Base-by-base conservation (phyloP, 2,797 vertebrate species). In the Myotis vivesi region DNA sequence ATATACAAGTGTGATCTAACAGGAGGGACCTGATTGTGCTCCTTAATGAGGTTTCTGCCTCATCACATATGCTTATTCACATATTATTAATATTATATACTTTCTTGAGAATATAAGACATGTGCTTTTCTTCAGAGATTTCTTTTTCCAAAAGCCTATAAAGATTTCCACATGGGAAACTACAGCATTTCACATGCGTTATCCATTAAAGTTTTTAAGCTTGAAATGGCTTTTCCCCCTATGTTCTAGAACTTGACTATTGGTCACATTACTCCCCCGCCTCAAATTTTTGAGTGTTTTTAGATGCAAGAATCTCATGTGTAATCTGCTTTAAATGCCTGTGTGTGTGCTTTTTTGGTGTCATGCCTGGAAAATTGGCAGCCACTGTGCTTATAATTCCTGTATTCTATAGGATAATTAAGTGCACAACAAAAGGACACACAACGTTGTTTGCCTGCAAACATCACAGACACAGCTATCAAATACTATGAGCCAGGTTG, bases 391-490 rank as follows among this genome's bases (percentile, higher is more conserved):
- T 96, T 97, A 92, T 94, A 30, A 85, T 95, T 96, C 87, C 75
- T 73, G 13, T n/a, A 59, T 77, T 96, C 94, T 59, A 86, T 96
- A 79, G 89, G 79, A 86, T 90, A 95, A 91, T 95, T 95, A 97
- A 92, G 89, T 64, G 62, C 93, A 97, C 96, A 98, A 79, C 53
- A 91, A 98, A 96, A 93, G 64, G 97, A 96, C 91, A 95, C 77
- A 98, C 88, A 97, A 94, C 93, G 94, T 28, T 92, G 95, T 96
- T 80, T 97, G 92, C 94, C 94, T 94, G 97, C 94, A 93, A 93
- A 91, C 95, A 84, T 71, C 90, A 98, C 95, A 97, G 97, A 97
- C 96, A 98, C 46, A 95, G 87, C 91, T 92, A 97, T 87, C 93
- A 93, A 96, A 97, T 89, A 96, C 87, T 88, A 97, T 96, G 97